These are phyloP conservation scores for Streblospio benedicti DNA, from an alignment of 1,140 invertebrate species.

Conservation along the genomic window DNA sequence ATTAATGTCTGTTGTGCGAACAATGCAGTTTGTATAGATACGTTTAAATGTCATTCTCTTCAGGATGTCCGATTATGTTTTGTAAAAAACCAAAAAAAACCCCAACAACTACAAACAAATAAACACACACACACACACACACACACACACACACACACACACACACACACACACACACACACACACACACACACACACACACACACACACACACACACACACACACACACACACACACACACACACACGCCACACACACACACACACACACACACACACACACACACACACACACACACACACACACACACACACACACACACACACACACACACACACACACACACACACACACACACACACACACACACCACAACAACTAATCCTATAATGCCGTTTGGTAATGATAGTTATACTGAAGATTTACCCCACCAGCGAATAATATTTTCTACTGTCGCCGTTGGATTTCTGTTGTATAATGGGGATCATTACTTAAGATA, in stretches of 20 bases:
- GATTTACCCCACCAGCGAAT: not conserved
- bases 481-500: not conserved
- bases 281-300: conserved; percentile 6
- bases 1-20: too few relatives aligned
- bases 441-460: not conserved
- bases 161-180: conserved; percentile 3
- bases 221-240: not conserved
- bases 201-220: not conserved
- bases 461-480: not conserved
- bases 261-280: conserved; percentile 6
- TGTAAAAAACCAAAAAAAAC: too few relatives aligned
- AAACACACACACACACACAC: not conserved
- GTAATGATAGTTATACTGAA: not conserved
- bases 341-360: not conserved
- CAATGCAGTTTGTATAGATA: too few relatives aligned
- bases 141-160: conserved; percentile 4
- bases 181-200: conserved; percentile 2
- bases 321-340: conserved; percentile 3
- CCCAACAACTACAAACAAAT: not conserved
- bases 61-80: too few relatives aligned
- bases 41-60: too few relatives aligned
- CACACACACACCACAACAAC: not conserved
- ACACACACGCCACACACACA: conserved; percentile 1
- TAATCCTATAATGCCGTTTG: not conserved
- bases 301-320: conserved; percentile 4